Evolutionary conservation across 2,797 vertebrate species (phyloP), one percentile per base, ranked within the genome.

Genomic region (Microcaecilia unicolor): DNA sequence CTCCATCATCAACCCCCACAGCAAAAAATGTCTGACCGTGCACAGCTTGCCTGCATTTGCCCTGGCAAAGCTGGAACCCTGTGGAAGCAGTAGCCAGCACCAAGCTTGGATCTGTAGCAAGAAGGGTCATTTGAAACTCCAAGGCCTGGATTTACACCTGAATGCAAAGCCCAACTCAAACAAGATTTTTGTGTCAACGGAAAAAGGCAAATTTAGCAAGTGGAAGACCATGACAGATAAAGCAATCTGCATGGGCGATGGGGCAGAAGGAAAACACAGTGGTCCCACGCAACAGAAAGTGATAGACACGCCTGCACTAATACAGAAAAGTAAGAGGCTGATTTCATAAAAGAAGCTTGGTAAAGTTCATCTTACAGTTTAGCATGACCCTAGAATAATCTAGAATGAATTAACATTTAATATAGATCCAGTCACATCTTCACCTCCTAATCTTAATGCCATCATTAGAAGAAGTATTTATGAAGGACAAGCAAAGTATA

Each of bases 41-140:
- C 56, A 44, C 1, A 28, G 44, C 22, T 36, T 5, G 1, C 59
- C n/a, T 16, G 65, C 85, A 16, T 55, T 75, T 3, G 69, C 81
- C 15, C 41, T 59, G 1, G 70, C 88, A 31, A 70, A 58, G 25
- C 36, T 88, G 52, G 72, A 76, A 40, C 30, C 65, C 22, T 95
- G 92, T 2, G 28, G 42, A 4, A 47, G 49, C 40, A 31, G 32
- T 41, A n/a, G n/a, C n/a, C 63, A 72, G 8, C 69, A 9, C 12
- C 91, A 92, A 50, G 40, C 41, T 0, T 93, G 92, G 91, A 63
- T 50, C 29, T 93, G 90, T 60, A 86, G 86, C 55, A 89, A 69
- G 58, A 86, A 79, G 58, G 88, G 91, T 11, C 86, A 81, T 13
- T 47, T 95, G 37, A 85, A 64, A 9, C 59, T 90, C 22, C 52